Evolutionary conservation across 2,113 vertebrate species (phyloP), one percentile per base, ranked within the genome.

Genomic region (Brienomyrus brachyistius): DNA sequence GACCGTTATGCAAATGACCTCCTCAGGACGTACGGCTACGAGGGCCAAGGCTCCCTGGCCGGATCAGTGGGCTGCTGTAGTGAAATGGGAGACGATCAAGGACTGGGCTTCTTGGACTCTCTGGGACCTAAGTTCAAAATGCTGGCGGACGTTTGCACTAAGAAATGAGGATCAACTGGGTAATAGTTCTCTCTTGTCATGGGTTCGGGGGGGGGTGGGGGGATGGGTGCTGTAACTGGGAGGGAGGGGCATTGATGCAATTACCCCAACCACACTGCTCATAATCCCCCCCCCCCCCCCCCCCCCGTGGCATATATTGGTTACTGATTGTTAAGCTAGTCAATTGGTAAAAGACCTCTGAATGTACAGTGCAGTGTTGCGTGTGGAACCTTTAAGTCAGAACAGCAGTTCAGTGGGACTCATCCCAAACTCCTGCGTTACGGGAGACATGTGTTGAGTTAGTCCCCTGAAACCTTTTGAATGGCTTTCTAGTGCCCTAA

Each of bases 111-210:
- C 95, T 94, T 98, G 92, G 96, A 97, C 94, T 94, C 97, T 7
- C 95, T 97, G 92, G 97, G 97, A 90, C 96, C 97, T 62, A 98
- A 97, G 94, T 98, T 97, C 94, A 96, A 95, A 93, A 96, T 96
- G 31, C 95, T 98, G 93, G 96, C 96, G 92, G 96, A 96, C 91
- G 94, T 97, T 10, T 97, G 96, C 86, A 59, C 94, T 89, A 96
- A 92, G 52, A 91, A 94, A 88, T 95, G 91, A 94, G 35, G 15
- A 66, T 17, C n/a, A 5, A 70, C 23, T 48, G 48, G 47, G 47
- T 52, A 86, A 35, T 35, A 54, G 5, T 84, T 84, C 10, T 45
- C 19, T 48, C 45, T 84, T 84, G 40, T 7, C 17, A 11, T 66
- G 62, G 59, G 59, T 70, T 70, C 9, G 31, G n/a, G n/a, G n/a